Evolutionary conservation across 2,797 vertebrate genomes (phyloP), one percentile per base, ranked within the genome.

Genomic region (Gymnocypris eckloni): DNA sequence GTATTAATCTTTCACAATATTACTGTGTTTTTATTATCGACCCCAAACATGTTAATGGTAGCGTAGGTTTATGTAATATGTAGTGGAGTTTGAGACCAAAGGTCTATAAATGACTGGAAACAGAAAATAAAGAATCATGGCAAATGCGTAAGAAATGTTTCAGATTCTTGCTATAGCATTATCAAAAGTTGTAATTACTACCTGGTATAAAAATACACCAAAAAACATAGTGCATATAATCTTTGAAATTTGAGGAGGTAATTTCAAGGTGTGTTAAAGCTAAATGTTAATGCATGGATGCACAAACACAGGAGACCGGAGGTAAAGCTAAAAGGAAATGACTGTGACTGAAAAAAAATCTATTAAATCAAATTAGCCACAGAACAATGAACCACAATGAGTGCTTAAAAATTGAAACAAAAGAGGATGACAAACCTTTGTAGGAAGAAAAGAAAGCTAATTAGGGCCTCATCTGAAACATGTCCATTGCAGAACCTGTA

Each of bases 231-330:
- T 54, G 45, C 22, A 28, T 43, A 56, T 54, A 3, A 52, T 84
- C 8, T 41, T 39, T 83, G 22, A 76, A 52, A 48, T 66, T 6
- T 50, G 48, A 77, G 16, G 28, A 33, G 15, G 52, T 79, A 61
- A 72, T 85, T 85, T 80, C 43, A 79, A 59, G 83, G 20, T 71
- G 39, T 71, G 50, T 85, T 85, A 80, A 76, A 72, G 54, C 69
- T 22, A n/a, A 72, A 66, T 64, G 13, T 64, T 45, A 70, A 28
- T 50, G 20, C 28, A 80, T 52, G 9, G 8, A 72, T 61, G 52
- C 54, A 71, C 54, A 59, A 73, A 70, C 56, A 54, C 79, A 71
- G 66, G n/a, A 79, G 66, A 78, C n/a, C 11, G 39, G 75, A 78
- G n/a, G 22, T 54, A 28, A 16, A 52, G 33, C 37, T 37, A 61